Percentiles rank a stretch among this genome's conserved stretches.
Conservation (phyloP, 2,113 vertebrate genomes). For the Mus spicilegus region DNA sequence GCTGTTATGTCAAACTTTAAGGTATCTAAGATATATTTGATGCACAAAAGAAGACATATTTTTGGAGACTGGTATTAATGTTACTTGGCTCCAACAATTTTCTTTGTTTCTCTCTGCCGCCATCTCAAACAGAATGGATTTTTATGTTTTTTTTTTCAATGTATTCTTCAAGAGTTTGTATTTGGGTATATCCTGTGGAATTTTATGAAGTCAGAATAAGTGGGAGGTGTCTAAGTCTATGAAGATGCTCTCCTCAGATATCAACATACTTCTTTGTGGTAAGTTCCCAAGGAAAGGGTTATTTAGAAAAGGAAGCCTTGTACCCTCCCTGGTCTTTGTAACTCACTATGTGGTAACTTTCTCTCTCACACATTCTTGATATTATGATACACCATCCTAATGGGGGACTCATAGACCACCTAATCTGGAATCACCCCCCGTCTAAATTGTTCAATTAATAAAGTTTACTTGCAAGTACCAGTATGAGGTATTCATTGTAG, state of each 20-base stretch:
- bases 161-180: background rate
- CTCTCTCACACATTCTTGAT: background rate
- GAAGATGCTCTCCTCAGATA: background rate
- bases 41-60: background rate
- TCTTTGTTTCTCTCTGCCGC: background rate
- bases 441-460: background rate
- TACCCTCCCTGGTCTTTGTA: background rate
- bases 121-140: background rate
- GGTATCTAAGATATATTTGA: background rate
- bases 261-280: background rate
- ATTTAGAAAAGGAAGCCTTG: background rate
- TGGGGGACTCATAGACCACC: accelerated
- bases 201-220: background rate
- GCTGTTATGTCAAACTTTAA: background rate
- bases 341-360: background rate
- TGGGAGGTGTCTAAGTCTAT: background rate
- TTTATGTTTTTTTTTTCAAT: background rate
- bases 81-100: slow-evolving; percentile 2
- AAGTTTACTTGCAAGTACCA: background rate
- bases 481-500: background rate
- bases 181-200: background rate
- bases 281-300: background rate
- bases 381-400: background rate
- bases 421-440: background rate
- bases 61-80: background rate